Conservation (phyloP, 2,113 vertebrate species). For the Antechinus stuartii region DNA sequence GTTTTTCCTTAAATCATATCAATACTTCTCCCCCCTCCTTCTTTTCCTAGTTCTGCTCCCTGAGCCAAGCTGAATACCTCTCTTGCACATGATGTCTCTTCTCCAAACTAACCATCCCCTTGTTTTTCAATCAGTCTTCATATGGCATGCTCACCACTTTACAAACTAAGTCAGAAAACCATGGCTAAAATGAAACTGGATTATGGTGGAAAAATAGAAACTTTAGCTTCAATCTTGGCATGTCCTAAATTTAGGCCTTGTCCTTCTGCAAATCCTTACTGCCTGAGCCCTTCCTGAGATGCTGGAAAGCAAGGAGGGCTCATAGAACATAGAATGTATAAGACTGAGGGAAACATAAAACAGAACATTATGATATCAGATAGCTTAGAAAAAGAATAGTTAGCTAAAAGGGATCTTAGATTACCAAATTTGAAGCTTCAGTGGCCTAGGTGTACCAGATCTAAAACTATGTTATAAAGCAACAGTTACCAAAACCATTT, state of each 20-base stretch:
- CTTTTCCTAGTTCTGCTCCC: background rate
- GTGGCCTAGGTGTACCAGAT: too few relatives aligned
- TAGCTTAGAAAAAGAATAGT: too few relatives aligned
- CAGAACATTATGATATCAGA: background rate
- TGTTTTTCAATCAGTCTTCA: background rate
- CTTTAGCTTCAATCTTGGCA: background rate
- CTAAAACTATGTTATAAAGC: too few relatives aligned
- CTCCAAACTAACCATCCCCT: background rate
- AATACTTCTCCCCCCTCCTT: background rate
- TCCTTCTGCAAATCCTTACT: background rate
- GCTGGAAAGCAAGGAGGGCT: background rate
- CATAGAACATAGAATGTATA: background rate
- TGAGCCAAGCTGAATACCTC: background rate
- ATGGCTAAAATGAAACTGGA: background rate
- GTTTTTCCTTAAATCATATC: background rate
- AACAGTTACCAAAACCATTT: too few relatives aligned
- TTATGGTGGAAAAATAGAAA: background rate
- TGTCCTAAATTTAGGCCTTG: background rate
- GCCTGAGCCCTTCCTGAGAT: background rate
- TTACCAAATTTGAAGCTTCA: too few relatives aligned
- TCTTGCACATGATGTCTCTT: background rate
- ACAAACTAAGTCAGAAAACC: background rate
- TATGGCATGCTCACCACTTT: background rate
- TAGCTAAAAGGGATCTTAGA: too few relatives aligned
- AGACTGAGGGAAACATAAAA: background rate